Evolutionary conservation across 2,888 invertebrate species (phyloP), one percentile per base, ranked within the genome.

Genomic region (Monochamus alternatus): DNA sequence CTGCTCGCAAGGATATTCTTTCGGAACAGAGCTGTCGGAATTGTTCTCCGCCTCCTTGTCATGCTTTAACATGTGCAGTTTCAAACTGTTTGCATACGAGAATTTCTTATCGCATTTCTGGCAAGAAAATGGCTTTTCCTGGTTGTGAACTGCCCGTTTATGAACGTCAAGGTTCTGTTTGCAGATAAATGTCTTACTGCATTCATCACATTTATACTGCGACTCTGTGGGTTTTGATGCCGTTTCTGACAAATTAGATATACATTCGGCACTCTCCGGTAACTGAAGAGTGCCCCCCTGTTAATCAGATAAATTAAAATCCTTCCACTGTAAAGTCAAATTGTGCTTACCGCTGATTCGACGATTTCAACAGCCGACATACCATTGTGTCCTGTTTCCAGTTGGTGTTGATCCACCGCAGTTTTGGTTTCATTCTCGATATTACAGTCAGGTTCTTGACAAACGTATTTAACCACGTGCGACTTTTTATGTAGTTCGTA

Each of bases 401-500:
- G 87, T 85, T 94, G 93, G 87, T 95, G 94, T 14, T 90, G 83
- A 30, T 88, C 88, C 80, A 93, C 90, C 7, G 62, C 52, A 2
- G 66, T 58, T 75, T 91, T 89, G 2, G 90, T 90, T 9, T 89
- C 85, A 85, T 91, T 81, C 75, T 81, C 75, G 60, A 84, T 70
- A 12, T 66, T 43, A 80, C 88, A 88, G 14, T 80, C 78, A 7
- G 74, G 60, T 14, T 74, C 78, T 63, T 76, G 86, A 86, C 94
- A 94, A 82, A 91, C 91, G 85, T 92, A 93, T 69, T 89, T 88
- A 14, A 92, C 90, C 14, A 92, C 92, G 86, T 94, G 94, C 66
- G 90, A 90, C 62, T 91, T 90, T 73, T 92, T 89, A 84, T 93
- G 93, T 4, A 91, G 71, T 78, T 87, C 88, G 68, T 90, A 91